Conservation (phyloP, 92 coral and sea anemone genomes). For the Plumapathes pennacea region DNA sequence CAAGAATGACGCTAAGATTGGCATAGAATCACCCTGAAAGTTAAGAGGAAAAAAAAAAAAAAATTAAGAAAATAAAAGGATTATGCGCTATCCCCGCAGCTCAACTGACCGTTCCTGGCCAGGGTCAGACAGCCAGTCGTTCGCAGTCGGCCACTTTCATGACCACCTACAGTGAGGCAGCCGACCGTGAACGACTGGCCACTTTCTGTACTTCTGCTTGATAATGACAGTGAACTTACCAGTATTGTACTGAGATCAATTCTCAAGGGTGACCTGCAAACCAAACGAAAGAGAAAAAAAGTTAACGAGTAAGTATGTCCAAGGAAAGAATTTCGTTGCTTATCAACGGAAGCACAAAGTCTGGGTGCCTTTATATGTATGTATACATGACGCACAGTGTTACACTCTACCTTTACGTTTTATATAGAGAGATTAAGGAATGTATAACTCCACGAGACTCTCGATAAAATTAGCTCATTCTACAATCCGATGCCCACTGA, state of each 20-base stretch:
- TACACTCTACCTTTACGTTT: no score
- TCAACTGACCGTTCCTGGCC: not conserved
- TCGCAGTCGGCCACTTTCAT: not conserved
- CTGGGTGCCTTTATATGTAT: no score
- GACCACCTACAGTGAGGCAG: not conserved
- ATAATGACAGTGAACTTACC: constrained; percentile 64
- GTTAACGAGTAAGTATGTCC: not conserved
- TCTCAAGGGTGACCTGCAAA: constrained; percentile 81
- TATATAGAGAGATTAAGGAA: no score
- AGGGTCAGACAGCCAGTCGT: not conserved
- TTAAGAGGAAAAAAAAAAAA: not conserved
- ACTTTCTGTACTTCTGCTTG: not conserved
- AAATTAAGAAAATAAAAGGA: not conserved
- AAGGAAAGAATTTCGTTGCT: not conserved
- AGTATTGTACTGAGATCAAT: constrained; percentile 83
- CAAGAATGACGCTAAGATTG: constrained; percentile 90
- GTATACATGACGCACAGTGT: no score
- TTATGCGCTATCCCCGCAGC: no score
- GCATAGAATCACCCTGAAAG: constrained; percentile 90
- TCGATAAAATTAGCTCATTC: no score
- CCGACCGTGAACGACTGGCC: not conserved
- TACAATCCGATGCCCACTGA: no score
- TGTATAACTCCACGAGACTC: no score
- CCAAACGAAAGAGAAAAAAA: not conserved
- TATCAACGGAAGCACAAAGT: no score